These are phyloP conservation scores for Rhaphigaster nebulosa DNA, from an alignment of 2,888 invertebrate genomes.

Conservation along the genomic window DNA sequence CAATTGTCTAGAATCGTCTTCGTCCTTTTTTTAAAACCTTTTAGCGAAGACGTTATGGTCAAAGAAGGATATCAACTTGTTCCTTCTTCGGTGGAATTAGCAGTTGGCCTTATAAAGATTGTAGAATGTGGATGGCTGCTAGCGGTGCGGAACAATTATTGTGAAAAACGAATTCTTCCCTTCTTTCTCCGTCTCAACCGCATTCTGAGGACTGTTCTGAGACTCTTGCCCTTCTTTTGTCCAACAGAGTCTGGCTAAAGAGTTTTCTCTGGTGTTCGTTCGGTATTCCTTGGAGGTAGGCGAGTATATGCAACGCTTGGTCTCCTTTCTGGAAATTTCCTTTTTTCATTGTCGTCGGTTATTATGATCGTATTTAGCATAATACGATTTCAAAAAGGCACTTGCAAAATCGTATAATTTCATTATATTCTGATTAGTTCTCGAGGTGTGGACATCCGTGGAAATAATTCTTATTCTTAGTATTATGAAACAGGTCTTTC, in stretches of 20 bases:
- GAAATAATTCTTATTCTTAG: not conserved
- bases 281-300: not conserved
- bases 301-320: not conserved
- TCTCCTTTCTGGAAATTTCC: not conserved
- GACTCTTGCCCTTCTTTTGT: not conserved
- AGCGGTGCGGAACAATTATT: not conserved
- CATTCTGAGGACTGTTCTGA: not conserved
- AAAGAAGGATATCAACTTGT: conserved; percentile 28
- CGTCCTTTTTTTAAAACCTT: not conserved
- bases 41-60: not conserved
- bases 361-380: not conserved
- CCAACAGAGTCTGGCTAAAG: not conserved
- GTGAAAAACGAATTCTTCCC: not conserved
- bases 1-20: not conserved
- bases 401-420: not conserved
- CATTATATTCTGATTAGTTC: not conserved
- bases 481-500: not conserved
- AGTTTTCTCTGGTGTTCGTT: not conserved
- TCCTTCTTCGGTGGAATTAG: not conserved
- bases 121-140: not conserved
- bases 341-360: not conserved
- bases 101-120: not conserved
- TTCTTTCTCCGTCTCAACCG: not conserved
- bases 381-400: not conserved
- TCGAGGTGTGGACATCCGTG: not conserved